Evolutionary conservation across 2,113 vertebrate genomes (phyloP).

Genomic region (Poeciliopsis retropinna): DNA sequence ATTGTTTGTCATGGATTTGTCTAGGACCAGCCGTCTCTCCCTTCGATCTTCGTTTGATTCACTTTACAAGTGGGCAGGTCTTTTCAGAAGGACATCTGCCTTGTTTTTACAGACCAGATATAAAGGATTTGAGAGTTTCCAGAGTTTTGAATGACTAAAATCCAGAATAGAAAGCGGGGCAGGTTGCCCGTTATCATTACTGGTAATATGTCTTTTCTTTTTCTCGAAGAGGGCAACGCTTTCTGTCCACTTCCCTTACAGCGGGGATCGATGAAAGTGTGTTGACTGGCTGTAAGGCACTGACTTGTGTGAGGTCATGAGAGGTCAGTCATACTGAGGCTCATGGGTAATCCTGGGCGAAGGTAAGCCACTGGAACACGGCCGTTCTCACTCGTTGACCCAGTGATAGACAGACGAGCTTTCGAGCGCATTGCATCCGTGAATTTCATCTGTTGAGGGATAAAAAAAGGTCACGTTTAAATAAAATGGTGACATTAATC

Average conservation of each 20-base stretch:
- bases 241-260: conserved; percentile 28
- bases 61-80: conserved; percentile 35
- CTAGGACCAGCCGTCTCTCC: conserved; percentile 84
- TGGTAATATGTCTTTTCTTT: conserved; percentile 16
- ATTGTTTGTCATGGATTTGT: conserved; percentile 86
- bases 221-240: conserved; percentile 16
- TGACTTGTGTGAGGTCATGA: conserved; percentile 91
- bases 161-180: conserved; percentile 27
- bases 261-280: conserved; percentile 57
- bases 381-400: conserved; percentile 95
- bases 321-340: conserved; percentile 97
- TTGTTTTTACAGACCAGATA: conserved; percentile 32
- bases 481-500: too few relatives aligned
- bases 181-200: neutral
- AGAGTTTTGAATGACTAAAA: conserved; percentile 32
- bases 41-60: conserved; percentile 65
- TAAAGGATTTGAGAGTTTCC: conserved; percentile 25
- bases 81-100: conserved; percentile 68
- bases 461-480: conserved; percentile 19
- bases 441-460: conserved; percentile 90
- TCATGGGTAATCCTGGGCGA: conserved; percentile 99
- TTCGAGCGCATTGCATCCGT: conserved; percentile 93
- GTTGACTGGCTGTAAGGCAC: conserved; percentile 95
- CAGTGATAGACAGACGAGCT: conserved; percentile 97
- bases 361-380: conserved; percentile 94